A percentile compares a stretch with the other conserved stretches of the same genome.
phyloP scores from a whole-genome alignment of 1,140 invertebrate species.

The Thaumetopoea pityocampa region DNA sequence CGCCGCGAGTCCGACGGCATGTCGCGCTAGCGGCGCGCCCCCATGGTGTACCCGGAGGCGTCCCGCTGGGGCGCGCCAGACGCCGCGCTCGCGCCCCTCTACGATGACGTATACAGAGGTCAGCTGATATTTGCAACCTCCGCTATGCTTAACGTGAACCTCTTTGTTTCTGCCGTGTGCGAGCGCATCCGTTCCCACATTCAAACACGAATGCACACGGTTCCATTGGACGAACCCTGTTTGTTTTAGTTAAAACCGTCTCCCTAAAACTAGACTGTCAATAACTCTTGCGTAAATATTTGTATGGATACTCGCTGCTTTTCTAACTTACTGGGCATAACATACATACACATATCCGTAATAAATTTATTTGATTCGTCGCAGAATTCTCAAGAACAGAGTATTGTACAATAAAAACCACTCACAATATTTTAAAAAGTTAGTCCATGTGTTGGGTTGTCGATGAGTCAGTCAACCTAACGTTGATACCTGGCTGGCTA shows the following conservation, averaged over 20 bases:
- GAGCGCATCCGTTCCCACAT: conserved; percentile 16
- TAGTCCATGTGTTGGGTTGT: conserved; percentile 2
- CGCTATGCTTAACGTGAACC: conserved; percentile 34
- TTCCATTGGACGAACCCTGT: conserved; percentile 1
- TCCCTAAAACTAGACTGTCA: too few species aligned
- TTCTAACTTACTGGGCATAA: too few species aligned
- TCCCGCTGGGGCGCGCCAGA: conserved; percentile 69
- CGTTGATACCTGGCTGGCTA: conserved; percentile 2
- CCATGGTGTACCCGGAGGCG: conserved; percentile 68
- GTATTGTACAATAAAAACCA: too few species aligned
- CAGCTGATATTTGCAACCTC: conserved; percentile 50
- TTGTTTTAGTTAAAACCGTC: too few species aligned
- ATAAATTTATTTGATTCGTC: too few species aligned
- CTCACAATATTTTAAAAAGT: conserved; percentile 4
- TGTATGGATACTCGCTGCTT: too few species aligned
- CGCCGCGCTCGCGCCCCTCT: conserved; percentile 66
- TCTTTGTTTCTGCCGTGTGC: conserved; percentile 58
- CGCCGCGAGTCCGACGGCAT: conserved; percentile 36
- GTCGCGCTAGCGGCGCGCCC: conserved; percentile 45
- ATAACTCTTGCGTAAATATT: too few species aligned
- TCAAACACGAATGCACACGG: conserved; percentile 1
- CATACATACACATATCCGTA: background rate
- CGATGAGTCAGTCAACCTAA: conserved; percentile 12
- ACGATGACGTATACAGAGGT: conserved; percentile 73
- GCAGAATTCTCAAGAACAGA: too few species aligned